phyloP scores from a whole-genome alignment of 2,888 invertebrate genomes.

The Caenorhabditis doughertyi region DNA sequence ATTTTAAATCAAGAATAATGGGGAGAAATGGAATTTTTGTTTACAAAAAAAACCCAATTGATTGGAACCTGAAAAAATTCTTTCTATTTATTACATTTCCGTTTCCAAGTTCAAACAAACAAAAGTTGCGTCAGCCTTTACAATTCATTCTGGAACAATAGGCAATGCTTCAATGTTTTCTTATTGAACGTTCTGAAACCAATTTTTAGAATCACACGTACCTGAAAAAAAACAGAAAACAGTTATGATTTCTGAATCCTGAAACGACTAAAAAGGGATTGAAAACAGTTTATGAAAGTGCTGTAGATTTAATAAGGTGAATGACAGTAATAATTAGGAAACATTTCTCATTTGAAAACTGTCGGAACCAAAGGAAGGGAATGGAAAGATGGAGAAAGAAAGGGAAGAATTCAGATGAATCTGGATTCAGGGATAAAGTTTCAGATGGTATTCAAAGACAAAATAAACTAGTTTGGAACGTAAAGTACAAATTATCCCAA shows the following conservation, averaged over 20 bases:
- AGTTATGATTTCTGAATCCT: background rate
- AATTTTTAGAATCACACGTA: background rate
- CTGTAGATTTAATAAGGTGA: conserved; percentile 13
- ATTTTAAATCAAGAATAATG: too few relatives aligned
- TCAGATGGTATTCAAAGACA: too few relatives aligned
- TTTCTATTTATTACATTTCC: too few relatives aligned
- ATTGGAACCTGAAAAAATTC: too few relatives aligned
- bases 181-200: background rate
- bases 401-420: conserved; percentile 10
- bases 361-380: conserved; percentile 16
- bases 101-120: too few relatives aligned
- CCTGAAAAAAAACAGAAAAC: background rate
- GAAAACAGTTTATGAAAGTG: conserved; percentile 38
- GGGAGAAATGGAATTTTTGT: too few relatives aligned
- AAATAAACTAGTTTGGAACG: too few relatives aligned
- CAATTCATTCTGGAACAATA: too few relatives aligned
- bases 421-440: too few relatives aligned
- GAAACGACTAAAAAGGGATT: background rate
- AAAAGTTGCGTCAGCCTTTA: too few relatives aligned
- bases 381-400: conserved; percentile 22
- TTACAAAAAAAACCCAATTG: too few relatives aligned
- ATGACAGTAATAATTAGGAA: conserved; percentile 11
- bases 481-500: conserved; percentile 59
- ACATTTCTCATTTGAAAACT: conserved; percentile 12
- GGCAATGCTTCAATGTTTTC: too few relatives aligned